Percentiles rank a stretch among this genome's conserved stretches.
phyloP scores from a whole-genome alignment of 2,113 vertebrate species.

The Tringa solitaria region DNA sequence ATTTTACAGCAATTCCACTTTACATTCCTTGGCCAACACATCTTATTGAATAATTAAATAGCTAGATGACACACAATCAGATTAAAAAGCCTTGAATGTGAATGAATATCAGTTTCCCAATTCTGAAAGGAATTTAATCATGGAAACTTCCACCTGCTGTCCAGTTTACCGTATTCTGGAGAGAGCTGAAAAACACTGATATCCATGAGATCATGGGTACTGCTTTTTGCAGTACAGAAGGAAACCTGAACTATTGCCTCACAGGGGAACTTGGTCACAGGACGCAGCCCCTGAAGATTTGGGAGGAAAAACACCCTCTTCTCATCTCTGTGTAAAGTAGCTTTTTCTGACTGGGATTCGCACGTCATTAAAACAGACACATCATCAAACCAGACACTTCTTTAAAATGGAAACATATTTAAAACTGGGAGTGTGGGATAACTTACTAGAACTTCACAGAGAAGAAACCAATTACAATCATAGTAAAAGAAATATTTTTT shows the following conservation, averaged over 20 bases:
- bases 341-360: neutral
- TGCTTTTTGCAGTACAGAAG: neutral
- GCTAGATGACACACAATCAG: neutral
- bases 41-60: conserved; percentile 39
- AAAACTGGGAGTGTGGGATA: neutral
- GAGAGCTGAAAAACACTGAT: conserved; percentile 2
- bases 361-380: neutral
- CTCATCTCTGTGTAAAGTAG: neutral
- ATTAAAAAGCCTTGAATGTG: neutral
- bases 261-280: neutral
- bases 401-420: neutral
- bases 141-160: neutral
- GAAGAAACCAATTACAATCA: neutral
- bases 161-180: neutral
- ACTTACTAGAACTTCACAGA: neutral
- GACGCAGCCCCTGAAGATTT: neutral
- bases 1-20: neutral
- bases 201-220: neutral
- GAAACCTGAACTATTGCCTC: neutral
- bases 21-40: neutral
- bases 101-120: neutral
- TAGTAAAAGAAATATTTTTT: neutral
- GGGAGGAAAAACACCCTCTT: neutral
- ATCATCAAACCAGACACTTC: neutral
- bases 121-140: conserved; percentile 16